Conservation (phyloP, 2,113 vertebrate genomes). For the Artemisiospiza belli region DNA sequence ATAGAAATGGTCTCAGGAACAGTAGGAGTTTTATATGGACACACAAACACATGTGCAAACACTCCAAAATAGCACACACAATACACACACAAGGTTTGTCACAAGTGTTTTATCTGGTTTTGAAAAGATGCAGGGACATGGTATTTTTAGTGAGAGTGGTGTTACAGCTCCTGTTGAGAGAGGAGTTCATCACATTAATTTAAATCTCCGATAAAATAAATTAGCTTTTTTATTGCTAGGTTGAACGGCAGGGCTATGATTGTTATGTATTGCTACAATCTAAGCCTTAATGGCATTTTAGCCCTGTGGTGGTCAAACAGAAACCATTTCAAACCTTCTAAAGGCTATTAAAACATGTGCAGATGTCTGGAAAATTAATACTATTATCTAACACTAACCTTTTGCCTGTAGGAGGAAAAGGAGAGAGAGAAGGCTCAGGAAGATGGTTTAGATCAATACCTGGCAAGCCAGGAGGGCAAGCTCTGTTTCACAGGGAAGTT, state of each 20-base stretch:
- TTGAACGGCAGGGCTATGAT: constrained; percentile 60
- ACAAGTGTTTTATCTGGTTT: neutral
- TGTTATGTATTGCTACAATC: constrained; percentile 74
- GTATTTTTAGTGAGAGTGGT: constrained; percentile 3
- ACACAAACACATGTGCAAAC: neutral
- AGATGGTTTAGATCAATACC: constrained; percentile 73
- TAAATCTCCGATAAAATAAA: constrained; percentile 73
- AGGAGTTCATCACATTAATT: constrained; percentile 65
- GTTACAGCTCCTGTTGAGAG: constrained; percentile 5
- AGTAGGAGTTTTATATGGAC: neutral
- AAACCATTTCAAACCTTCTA: constrained; percentile 75
- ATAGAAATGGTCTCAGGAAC: neutral
- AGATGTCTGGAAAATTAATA: constrained; percentile 84
- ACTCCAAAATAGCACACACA: neutral
- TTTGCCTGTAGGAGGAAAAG: constrained; percentile 74
- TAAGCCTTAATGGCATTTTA: constrained; percentile 78
- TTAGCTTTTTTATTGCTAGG: constrained; percentile 69
- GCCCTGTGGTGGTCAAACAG: constrained; percentile 76
- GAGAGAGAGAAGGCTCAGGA: constrained; percentile 66
- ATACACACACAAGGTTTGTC: neutral
- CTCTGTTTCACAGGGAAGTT: constrained; percentile 42
- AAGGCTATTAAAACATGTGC: constrained; percentile 81
- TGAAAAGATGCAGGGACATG: neutral
- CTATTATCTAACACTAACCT: constrained; percentile 78
- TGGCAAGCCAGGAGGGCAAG: constrained; percentile 46